A percentile compares a stretch with the other conserved stretches of the same genome.
Conservation (phyloP, 2,113 vertebrate species). For the Alces alces region DNA sequence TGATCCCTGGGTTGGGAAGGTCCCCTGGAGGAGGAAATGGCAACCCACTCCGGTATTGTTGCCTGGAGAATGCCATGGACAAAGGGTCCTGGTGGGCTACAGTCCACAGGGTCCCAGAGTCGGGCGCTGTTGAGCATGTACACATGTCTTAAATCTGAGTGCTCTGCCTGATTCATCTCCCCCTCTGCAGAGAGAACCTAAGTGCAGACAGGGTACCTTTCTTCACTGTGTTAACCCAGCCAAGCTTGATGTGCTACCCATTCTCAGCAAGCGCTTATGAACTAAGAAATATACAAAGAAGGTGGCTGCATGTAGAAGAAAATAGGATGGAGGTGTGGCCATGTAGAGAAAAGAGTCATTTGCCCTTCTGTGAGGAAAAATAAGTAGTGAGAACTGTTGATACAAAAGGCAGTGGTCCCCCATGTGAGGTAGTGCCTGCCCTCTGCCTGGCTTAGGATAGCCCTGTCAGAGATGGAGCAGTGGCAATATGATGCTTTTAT, state of each 20-base stretch:
- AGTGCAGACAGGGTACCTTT: neutral
- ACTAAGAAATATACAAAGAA: neutral
- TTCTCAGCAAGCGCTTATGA: neutral
- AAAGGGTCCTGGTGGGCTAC: neutral
- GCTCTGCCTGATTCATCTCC: neutral
- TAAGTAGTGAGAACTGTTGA: neutral
- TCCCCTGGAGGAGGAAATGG: neutral
- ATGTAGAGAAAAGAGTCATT: neutral
- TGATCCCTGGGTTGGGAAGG: neutral
- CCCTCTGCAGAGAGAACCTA: neutral
- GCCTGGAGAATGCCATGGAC: neutral
- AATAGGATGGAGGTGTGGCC: neutral
- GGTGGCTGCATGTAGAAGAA: neutral
- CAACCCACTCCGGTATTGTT: neutral
- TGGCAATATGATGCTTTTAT: neutral
- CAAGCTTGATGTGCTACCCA: neutral
- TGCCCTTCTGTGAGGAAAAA: neutral
- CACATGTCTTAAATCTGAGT: neutral
- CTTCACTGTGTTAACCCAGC: neutral
- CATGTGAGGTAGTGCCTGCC: rapidly evolving
- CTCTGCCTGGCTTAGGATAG: neutral
- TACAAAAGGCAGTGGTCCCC: neutral
- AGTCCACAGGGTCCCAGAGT: neutral
- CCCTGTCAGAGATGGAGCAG: neutral
- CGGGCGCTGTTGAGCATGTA: neutral